Conservation (phyloP, 2,113 vertebrate species). For the Budorcas taxicolor region DNA sequence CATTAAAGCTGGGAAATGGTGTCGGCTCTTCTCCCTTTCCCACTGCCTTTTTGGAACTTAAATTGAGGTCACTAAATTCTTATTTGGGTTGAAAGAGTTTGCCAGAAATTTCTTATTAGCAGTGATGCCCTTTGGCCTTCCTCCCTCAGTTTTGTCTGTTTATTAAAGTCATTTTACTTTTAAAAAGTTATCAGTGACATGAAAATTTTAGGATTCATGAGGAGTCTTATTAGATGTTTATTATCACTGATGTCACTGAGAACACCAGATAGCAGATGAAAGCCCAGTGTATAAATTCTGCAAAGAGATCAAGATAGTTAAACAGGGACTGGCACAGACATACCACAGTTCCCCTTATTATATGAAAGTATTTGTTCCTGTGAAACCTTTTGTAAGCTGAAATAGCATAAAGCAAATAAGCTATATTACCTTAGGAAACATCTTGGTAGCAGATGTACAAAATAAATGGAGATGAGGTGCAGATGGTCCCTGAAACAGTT, state of each 20-base stretch:
- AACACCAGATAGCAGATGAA: neutral
- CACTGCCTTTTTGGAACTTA: neutral
- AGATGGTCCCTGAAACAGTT: neutral
- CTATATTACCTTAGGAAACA: neutral
- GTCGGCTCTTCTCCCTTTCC: accelerated
- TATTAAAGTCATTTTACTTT: neutral
- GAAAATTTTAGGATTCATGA: neutral
- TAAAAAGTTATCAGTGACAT: neutral
- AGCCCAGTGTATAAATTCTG: neutral
- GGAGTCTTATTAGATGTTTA: neutral
- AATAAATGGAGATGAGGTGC: neutral
- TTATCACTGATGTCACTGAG: neutral
- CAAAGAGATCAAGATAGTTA: neutral
- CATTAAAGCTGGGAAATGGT: neutral
- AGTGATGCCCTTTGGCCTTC: neutral
- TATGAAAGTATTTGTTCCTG: neutral
- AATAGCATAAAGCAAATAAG: neutral
- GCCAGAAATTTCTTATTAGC: neutral
- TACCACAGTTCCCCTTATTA: neutral
- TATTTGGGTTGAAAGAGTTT: neutral
- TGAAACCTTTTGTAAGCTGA: neutral
- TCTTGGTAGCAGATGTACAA: neutral
- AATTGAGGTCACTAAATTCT: neutral
- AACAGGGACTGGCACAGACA: neutral
- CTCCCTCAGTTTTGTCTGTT: neutral